Conservation (phyloP, 2,888 invertebrate species). For the Drosophila dives region DNA sequence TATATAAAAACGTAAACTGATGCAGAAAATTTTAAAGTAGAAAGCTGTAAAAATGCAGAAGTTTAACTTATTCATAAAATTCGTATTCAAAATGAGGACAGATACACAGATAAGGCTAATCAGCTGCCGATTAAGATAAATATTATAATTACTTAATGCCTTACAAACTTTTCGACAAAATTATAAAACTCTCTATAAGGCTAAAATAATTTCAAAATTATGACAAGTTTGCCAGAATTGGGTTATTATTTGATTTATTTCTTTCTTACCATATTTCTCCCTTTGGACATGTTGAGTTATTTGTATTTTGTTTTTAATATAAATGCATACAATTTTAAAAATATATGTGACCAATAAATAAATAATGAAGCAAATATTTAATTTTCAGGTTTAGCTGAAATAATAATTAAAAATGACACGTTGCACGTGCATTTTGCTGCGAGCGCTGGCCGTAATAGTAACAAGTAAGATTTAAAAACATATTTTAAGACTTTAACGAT, state of each 20-base stretch:
- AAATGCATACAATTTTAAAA: background rate
- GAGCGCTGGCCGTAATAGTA: slow-evolving; percentile 11
- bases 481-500: background rate
- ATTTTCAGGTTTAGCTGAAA: slow-evolving; percentile 22
- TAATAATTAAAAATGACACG: slow-evolving; percentile 16
- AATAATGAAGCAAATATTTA: background rate
- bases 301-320: background rate
- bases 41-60: no score
- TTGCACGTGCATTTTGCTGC: slow-evolving; percentile 3
- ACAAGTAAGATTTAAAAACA: slow-evolving; percentile 28
- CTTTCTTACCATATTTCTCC: no score
- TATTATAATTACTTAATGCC: no score
- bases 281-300: no score
- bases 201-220: background rate
- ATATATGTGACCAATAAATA: background rate
- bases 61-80: no score
- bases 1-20: no score
- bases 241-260: background rate
- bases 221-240: background rate
- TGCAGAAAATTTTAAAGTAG: no score
- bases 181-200: background rate
- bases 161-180: no score
- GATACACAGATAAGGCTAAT: no score
- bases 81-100: no score
- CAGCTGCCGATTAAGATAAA: no score